Evolutionary conservation across 2,888 invertebrate species (phyloP), one percentile per base, ranked within the genome.

Genomic region (Caenorhabditis wallacei): DNA sequence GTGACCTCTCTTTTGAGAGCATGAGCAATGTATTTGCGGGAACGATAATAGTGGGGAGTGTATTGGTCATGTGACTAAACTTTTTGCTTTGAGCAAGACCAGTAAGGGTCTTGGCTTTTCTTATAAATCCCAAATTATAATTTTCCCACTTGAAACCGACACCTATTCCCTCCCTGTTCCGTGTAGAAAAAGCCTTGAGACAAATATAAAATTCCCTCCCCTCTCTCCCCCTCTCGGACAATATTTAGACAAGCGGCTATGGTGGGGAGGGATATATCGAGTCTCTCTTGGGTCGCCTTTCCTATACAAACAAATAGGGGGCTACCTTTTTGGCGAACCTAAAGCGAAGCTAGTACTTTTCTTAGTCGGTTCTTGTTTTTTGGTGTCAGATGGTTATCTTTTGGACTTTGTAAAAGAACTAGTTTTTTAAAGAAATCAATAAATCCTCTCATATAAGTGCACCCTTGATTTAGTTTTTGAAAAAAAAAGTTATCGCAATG

Each of bases 181-280:
- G 37, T 40, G 26, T 43, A 57, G 46, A 56, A 57, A 70, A 48
- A 61, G 30, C 35, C 64, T 53, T 63, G 61, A 63, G 59, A 63
- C 26, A 48, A 13, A 66, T 66, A 66, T 37, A 35, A n/a, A n/a
- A n/a, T n/a, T n/a, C n/a, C n/a, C n/a, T n/a, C n/a, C n/a, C n/a
- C n/a, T n/a, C n/a, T n/a, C n/a, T n/a, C n/a, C n/a, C n/a, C n/a
- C n/a, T n/a, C 30, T 53, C 22, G 53, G 53, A 66, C 69, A 75
- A 75, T 64, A 75, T 75, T 75, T 64, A 64, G 64, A 74, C 66
- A 74, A 72, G 53, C 51, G 63, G 72, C 24, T 59, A 40, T 18
- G 26, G 26, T 56, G 35, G 53, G 22, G 16, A 51, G 46, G 75
- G 74, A 74, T 74, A 74, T 74, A 74, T 70, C 54, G 46, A 48